Conservation (phyloP, 2,888 invertebrate genomes). For the Lithophane leautieri region DNA sequence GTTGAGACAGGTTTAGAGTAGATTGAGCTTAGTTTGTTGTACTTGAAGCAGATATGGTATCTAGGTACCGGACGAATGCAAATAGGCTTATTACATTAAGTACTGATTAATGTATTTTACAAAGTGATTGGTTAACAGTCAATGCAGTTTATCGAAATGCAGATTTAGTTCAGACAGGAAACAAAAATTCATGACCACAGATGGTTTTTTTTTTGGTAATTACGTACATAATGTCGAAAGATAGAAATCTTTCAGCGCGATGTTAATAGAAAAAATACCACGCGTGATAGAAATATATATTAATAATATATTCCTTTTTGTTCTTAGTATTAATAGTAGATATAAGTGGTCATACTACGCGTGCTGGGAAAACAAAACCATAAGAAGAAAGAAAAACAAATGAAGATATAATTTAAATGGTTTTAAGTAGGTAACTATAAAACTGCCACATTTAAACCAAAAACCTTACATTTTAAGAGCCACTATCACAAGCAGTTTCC, state of each 20-base stretch:
- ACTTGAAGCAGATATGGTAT: not conserved
- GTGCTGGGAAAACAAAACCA: not conserved
- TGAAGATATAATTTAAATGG: not conserved
- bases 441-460: not conserved
- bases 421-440: not conserved
- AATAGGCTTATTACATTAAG: not conserved
- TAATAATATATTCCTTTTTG: not conserved
- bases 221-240: too few species aligned
- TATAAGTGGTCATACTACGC: too few species aligned
- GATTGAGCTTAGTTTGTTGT: slow-evolving; percentile 1
- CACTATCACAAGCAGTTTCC: slow-evolving; percentile 9
- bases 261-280: not conserved
- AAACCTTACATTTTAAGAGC: not conserved
- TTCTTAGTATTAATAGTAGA: not conserved
- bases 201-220: too few species aligned
- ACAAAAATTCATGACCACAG: not conserved
- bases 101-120: not conserved
- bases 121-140: not conserved
- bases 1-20: not conserved
- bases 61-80: accelerated
- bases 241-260: too few species aligned
- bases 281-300: too few species aligned
- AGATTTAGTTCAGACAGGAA: not conserved
- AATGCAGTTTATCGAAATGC: not conserved
- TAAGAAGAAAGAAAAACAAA: not conserved